Conservation (phyloP, 2,113 vertebrate genomes). For the Oreocharis arfaki region DNA sequence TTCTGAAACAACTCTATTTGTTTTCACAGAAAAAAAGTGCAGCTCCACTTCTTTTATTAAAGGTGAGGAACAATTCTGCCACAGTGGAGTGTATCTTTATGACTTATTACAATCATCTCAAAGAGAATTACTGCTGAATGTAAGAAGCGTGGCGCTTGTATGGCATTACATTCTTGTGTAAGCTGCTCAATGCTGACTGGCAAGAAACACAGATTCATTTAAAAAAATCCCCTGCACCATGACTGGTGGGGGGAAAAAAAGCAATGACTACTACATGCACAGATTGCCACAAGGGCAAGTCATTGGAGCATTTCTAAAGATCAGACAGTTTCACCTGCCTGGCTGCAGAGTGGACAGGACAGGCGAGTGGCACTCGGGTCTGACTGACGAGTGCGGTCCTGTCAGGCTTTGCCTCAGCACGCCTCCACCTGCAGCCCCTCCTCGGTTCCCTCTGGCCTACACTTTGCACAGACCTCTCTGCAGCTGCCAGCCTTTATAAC, state of each 20-base stretch:
- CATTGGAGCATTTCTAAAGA: not conserved
- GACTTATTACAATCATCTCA: not conserved
- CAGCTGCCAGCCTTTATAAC: conserved; percentile 16
- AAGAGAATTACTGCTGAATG: not conserved
- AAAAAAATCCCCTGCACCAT: not conserved
- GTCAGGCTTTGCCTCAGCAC: not conserved
- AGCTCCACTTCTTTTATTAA: not conserved
- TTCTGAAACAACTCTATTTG: not conserved
- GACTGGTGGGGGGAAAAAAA: accelerated
- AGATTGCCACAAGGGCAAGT: not conserved
- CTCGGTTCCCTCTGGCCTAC: not conserved
- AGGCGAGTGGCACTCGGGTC: not conserved
- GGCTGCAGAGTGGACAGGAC: conserved; percentile 48
- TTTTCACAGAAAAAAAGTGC: not conserved
- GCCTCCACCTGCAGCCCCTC: not conserved
- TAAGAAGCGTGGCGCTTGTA: not conserved
- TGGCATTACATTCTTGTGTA: not conserved
- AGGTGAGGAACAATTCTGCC: not conserved
- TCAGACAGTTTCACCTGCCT: conserved; percentile 1
- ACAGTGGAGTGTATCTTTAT: not conserved
- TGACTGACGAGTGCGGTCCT: not conserved
- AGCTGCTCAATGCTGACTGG: not conserved
- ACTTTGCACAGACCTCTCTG: conserved; percentile 57
- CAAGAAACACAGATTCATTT: not conserved
- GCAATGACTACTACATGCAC: not conserved